Evolutionary conservation across 2,797 vertebrate genomes (phyloP).

Genomic region (Netta rufina): DNA sequence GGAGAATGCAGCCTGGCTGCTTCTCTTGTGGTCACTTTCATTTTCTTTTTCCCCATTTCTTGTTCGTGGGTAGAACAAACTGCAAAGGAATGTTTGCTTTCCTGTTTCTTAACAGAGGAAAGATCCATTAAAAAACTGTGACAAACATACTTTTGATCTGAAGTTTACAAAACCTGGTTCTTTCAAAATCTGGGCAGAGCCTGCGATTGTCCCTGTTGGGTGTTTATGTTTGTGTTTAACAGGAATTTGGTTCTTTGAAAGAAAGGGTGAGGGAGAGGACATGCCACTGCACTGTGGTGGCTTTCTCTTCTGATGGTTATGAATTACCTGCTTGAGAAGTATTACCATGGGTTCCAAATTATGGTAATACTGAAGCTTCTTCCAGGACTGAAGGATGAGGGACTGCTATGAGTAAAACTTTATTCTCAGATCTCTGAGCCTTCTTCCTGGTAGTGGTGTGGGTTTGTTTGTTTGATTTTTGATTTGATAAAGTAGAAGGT

Average conservation of each 20-base stretch:
- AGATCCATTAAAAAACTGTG: not conserved
- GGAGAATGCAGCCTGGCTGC: not conserved
- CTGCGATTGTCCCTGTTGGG: not conserved
- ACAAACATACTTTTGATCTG: not conserved
- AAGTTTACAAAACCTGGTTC: not conserved
- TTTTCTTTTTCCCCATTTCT: slow-evolving; percentile 41
- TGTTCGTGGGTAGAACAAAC: not conserved
- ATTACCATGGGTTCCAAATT: not conserved
- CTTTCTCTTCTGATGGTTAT: not conserved
- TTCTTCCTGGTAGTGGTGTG: not conserved
- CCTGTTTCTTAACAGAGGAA: not conserved
- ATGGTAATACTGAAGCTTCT: not conserved
- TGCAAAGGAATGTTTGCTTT: slow-evolving; percentile 17
- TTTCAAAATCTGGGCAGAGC: not conserved
- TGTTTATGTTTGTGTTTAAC: not conserved
- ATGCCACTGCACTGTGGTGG: rapidly evolving
- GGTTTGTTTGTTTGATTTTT: not conserved
- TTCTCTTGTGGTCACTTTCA: slow-evolving; percentile 13
- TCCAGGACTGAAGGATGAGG: not conserved
- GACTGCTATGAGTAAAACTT: not conserved
- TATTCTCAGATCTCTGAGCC: not conserved
- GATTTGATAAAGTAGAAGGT: not conserved
- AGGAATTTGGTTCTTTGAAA: not conserved
- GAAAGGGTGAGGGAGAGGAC: not conserved
- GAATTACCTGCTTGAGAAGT: not conserved